Conservation (phyloP, 2,797 vertebrate species). For the Amniataba percoides region DNA sequence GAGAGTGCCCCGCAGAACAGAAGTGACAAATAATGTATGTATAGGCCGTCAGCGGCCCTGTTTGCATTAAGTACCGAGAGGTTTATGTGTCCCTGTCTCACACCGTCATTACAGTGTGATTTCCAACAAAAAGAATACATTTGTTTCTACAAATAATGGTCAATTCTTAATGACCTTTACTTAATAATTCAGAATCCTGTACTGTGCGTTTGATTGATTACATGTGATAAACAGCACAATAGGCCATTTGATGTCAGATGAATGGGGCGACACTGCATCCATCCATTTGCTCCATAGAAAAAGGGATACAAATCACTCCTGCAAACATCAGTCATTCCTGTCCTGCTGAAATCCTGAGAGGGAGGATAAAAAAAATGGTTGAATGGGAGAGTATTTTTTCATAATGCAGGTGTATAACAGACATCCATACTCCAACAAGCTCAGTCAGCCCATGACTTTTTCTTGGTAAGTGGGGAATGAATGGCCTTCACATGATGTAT, state of each 20-base stretch:
- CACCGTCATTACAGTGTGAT: constrained; percentile 17
- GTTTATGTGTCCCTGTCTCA: constrained; percentile 22
- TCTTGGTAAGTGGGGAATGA: constrained; percentile 30
- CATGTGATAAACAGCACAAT: constrained; percentile 59
- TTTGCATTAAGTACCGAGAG: constrained; percentile 35
- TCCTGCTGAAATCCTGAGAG: constrained; percentile 55
- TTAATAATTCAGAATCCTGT: constrained; percentile 50
- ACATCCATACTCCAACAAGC: constrained; percentile 33
- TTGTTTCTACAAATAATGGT: constrained; percentile 41
- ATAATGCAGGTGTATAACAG: constrained; percentile 50
- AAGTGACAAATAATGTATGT: constrained; percentile 71
- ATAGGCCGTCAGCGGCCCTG: constrained; percentile 39
- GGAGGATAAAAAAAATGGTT: constrained; percentile 9
- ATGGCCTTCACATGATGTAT: constrained; percentile 52
- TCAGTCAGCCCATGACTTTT: constrained; percentile 11
- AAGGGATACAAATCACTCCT: constrained; percentile 56
- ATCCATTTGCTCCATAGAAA: constrained; percentile 50
- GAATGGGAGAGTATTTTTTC: constrained; percentile 34
- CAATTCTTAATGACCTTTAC: constrained; percentile 35
- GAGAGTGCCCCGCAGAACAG: constrained; percentile 54
- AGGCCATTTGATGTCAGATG: constrained; percentile 50
- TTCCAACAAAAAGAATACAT: constrained; percentile 21
- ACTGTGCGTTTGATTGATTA: constrained; percentile 53
- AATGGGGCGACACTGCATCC: constrained; percentile 43
- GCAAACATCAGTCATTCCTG: constrained; percentile 64